phyloP scores from a whole-genome alignment of 2,797 vertebrate species.

The Paratrypauchen microcephalus region DNA sequence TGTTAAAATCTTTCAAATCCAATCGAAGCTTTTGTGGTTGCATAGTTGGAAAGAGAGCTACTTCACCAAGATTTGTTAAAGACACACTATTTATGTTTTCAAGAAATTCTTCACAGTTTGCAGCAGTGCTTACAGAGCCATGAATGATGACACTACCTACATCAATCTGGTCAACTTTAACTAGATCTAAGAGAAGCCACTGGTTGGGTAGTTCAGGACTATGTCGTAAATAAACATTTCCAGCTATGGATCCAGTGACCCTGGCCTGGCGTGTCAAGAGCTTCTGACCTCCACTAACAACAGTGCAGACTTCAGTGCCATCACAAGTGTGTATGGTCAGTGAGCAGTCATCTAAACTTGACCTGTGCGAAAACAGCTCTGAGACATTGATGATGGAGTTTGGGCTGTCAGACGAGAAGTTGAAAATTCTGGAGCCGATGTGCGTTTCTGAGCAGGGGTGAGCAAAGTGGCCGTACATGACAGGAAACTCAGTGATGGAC shows the following conservation, averaged over 20 bases:
- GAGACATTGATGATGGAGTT: conserved; percentile 39
- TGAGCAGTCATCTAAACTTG: conserved; percentile 72
- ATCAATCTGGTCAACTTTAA: conserved; percentile 43
- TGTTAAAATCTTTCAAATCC: conserved; percentile 37
- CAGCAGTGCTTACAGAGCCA: conserved; percentile 43
- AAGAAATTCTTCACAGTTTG: conserved; percentile 59
- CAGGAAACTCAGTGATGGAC: conserved; percentile 75
- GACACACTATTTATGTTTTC: conserved; percentile 25
- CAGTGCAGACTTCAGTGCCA: conserved; percentile 63
- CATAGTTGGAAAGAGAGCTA: conserved; percentile 53
- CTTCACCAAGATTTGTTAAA: conserved; percentile 53
- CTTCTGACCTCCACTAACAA: conserved; percentile 42
- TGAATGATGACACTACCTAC: neutral
- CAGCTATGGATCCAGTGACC: conserved; percentile 68
- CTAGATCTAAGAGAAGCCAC: conserved; percentile 69
- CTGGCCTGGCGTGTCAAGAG: conserved; percentile 66
- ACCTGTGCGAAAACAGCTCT: conserved; percentile 37
- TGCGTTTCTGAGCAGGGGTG: conserved; percentile 71
- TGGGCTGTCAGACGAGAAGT: conserved; percentile 37
- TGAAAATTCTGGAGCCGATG: conserved; percentile 65
- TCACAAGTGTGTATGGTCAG: conserved; percentile 70
- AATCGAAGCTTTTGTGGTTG: conserved; percentile 65
- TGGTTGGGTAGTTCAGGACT: conserved; percentile 17
- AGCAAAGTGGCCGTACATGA: conserved; percentile 74
- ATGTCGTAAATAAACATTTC: conserved; percentile 76